Conservation (phyloP, 2,888 invertebrate species). For the Acronicta psi region DNA sequence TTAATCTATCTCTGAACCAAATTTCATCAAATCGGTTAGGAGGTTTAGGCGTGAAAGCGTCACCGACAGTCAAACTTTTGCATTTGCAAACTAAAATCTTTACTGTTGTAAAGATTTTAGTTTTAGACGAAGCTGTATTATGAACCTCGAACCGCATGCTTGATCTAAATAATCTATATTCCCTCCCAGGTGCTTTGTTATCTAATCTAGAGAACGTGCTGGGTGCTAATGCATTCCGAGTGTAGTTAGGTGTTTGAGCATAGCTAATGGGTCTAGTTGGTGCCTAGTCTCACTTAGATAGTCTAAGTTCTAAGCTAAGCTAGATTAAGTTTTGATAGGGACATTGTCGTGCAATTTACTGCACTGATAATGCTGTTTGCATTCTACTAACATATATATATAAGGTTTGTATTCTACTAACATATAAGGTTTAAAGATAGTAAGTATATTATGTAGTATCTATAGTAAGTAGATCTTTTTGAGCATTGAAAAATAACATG, state of each 20-base stretch:
- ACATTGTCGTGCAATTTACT: constrained; percentile 4
- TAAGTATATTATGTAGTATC: too few species aligned
- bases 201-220: constrained; percentile 7
- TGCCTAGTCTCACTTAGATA: constrained; percentile 4
- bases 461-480: too few species aligned
- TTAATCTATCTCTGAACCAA: too few species aligned
- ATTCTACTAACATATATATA: background rate
- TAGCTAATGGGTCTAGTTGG: constrained; percentile 5
- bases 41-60: too few species aligned
- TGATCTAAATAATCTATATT: background rate
- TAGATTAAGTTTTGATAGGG: background rate
- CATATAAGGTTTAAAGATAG: too few species aligned
- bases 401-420: too few species aligned
- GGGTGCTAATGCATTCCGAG: constrained; percentile 3
- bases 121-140: too few species aligned
- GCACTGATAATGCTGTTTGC: background rate
- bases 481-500: too few species aligned
- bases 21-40: too few species aligned
- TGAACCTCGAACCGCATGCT: background rate
- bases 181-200: background rate
- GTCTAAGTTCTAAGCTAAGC: background rate
- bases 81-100: too few species aligned
- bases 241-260: constrained; percentile 13
- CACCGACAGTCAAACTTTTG: too few species aligned
- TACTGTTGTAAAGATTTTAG: too few species aligned